A percentile compares a stretch with the other conserved stretches of the same genome.
Evolutionary conservation across 2,888 invertebrate species (phyloP).

Genomic region (Anthophora plumipes): DNA sequence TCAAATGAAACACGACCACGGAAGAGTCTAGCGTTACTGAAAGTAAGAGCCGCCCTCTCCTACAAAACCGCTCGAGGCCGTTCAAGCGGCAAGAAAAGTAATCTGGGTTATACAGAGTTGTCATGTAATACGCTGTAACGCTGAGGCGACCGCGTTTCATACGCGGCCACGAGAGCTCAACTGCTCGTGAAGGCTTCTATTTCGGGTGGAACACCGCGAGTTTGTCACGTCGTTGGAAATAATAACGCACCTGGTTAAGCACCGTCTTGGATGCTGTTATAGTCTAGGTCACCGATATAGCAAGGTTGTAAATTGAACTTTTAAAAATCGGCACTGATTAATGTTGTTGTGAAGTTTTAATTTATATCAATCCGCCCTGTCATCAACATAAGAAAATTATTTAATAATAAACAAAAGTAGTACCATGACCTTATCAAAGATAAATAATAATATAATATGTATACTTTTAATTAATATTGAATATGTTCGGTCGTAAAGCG

Average conservation of each 20-base stretch:
- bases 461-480: no score
- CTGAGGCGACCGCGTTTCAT: constrained; percentile 52
- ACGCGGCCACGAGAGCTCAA: constrained; percentile 8
- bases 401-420: no score
- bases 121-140: constrained; percentile 52
- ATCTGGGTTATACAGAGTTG: constrained; percentile 60
- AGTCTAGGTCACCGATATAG: no score
- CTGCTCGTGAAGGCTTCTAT: constrained; percentile 37
- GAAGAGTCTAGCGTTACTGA: background rate
- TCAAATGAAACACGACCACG: background rate
- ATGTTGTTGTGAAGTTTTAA: no score
- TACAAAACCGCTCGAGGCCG: constrained; percentile 28
- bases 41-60: constrained; percentile 24
- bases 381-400: no score
- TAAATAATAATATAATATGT: no score
- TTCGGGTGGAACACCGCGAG: constrained; percentile 6
- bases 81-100: constrained; percentile 42
- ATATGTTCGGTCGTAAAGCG: no score
- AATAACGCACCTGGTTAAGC: constrained; percentile 12
- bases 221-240: constrained; percentile 12
- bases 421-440: no score
- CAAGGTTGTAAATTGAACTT: no score
- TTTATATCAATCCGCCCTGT: no score
- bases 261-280: background rate
- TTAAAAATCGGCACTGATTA: no score